Evolutionary conservation across 1,140 invertebrate genomes (phyloP).

Genomic region (Penaeus japonicus): DNA sequence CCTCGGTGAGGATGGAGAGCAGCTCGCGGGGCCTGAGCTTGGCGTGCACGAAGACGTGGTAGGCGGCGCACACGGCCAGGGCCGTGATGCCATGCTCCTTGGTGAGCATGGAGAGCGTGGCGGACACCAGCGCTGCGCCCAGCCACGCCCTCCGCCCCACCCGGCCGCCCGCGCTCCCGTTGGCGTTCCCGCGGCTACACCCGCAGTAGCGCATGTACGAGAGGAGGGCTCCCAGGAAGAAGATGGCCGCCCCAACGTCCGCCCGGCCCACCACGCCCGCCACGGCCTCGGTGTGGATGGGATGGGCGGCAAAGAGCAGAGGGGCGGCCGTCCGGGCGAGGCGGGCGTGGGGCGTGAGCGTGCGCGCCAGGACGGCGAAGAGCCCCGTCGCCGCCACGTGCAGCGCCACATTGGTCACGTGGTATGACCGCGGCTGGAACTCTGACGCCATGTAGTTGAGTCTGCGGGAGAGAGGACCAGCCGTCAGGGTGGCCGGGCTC

Average conservation of each 20-base stretch:
- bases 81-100: slow-evolving; percentile 94
- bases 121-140: slow-evolving; percentile 65
- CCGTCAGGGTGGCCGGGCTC: neutral
- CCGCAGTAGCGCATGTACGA: slow-evolving; percentile 61
- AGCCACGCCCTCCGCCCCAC: slow-evolving; percentile 28
- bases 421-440: slow-evolving; percentile 75
- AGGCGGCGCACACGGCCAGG: slow-evolving; percentile 77
- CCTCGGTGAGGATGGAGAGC: slow-evolving; percentile 52
- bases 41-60: slow-evolving; percentile 71
- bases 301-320: slow-evolving; percentile 89
- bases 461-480: slow-evolving; percentile 68
- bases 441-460: slow-evolving; percentile 72
- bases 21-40: slow-evolving; percentile 54
- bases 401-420: slow-evolving; percentile 75
- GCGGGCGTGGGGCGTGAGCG: slow-evolving; percentile 75
- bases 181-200: slow-evolving; percentile 4
- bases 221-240: slow-evolving; percentile 80
- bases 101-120: slow-evolving; percentile 79
- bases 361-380: slow-evolving; percentile 70
- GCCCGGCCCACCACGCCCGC: slow-evolving; percentile 95
- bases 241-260: slow-evolving; percentile 83
- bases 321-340: slow-evolving; percentile 77
- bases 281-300: slow-evolving; percentile 85
- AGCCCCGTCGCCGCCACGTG: slow-evolving; percentile 75
- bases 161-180: neutral